A percentile compares a stretch with the other conserved stretches of the same genome.
phyloP scores from a whole-genome alignment of 2,888 invertebrate species.

The Abrostola triplasia region DNA sequence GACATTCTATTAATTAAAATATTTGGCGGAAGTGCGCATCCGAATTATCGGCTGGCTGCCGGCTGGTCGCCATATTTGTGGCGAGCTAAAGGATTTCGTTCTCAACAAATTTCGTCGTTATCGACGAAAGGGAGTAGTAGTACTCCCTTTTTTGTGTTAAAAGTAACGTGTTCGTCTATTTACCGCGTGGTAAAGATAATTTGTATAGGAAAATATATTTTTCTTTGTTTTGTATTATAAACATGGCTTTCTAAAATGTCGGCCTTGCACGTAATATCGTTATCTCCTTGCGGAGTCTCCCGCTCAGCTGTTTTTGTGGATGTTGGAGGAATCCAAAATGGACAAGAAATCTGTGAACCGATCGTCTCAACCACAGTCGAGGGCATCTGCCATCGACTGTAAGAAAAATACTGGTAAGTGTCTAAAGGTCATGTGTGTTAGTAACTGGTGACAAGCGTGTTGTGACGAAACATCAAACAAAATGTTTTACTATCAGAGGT shows the following conservation, averaged over 20 bases:
- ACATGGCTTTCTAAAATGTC: conserved; percentile 96
- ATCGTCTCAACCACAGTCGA: conserved; percentile 91
- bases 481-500: neutral
- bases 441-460: conserved; percentile 1
- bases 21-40: conserved; percentile 81
- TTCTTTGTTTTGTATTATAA: conserved; percentile 89
- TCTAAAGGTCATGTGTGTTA: conserved; percentile 62
- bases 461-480: conserved; percentile 1
- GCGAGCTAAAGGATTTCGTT: conserved; percentile 86
- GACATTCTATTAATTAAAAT: conserved; percentile 15
- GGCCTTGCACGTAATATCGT: conserved; percentile 90
- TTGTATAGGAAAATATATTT: conserved; percentile 77
- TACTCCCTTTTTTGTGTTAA: conserved; percentile 88
- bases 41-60: conserved; percentile 80
- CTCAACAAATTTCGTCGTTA: conserved; percentile 89
- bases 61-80: conserved; percentile 92
- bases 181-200: conserved; percentile 74
- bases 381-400: conserved; percentile 91
- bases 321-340: conserved; percentile 90
- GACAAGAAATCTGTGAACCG: conserved; percentile 93
- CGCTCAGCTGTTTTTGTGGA: conserved; percentile 87
- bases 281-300: conserved; percentile 92
- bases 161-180: conserved; percentile 70
- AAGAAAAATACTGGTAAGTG: conserved; percentile 92
- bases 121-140: conserved; percentile 90